Evolutionary conservation across 2,888 invertebrate species (phyloP), one percentile per base, ranked within the genome.

Genomic region (Hylaea fasciaria): DNA sequence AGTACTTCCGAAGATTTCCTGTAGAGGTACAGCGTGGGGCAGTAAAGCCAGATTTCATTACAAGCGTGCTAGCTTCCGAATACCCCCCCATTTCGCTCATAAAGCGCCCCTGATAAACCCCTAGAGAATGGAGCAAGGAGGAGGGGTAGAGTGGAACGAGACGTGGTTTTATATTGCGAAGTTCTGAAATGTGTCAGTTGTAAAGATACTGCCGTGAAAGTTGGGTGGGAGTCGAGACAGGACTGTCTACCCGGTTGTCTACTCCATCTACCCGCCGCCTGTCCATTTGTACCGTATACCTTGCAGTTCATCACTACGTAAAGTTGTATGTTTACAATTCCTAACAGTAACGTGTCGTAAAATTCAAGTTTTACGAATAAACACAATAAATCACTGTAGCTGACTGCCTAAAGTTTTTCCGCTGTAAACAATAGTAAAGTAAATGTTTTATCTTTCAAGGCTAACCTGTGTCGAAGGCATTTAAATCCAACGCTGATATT

Each of bases 1-100:
- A 78, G 72, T 74, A 77, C 73, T 73, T 77, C 71, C 66, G 71
- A 72, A 71, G 73, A 77, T 77, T 78, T 77, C 71, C 75, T 66
- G 72, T 68, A 61, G 62, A 65, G 62, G 71, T 55, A 66, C 54
- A 46, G 57, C 66, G 72, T 69, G 71, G 66, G 74, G 71, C 73
- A 80, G 81, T 80, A 81, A 84, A 83, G 74, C 76, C 74, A 76
- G 78, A 84, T 82, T 82, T 82, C 80, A 78, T 82, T 83, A 79
- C 80, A 82, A 78, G 74, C 78, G 71, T 74, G 76, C 78, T 71
- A 74, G 76, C 77, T 82, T 29, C 50, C 56, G 47, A 51, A 52
- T 41, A 56, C 56, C 77, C 75, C n/a, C 77, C 76, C 80, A 81
- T 80, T 82, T 81, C 75, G 80, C 78, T 78, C 81, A 83, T 82